Evolutionary conservation across 2,797 vertebrate species (phyloP).

Genomic region (Vireo griseus): DNA sequence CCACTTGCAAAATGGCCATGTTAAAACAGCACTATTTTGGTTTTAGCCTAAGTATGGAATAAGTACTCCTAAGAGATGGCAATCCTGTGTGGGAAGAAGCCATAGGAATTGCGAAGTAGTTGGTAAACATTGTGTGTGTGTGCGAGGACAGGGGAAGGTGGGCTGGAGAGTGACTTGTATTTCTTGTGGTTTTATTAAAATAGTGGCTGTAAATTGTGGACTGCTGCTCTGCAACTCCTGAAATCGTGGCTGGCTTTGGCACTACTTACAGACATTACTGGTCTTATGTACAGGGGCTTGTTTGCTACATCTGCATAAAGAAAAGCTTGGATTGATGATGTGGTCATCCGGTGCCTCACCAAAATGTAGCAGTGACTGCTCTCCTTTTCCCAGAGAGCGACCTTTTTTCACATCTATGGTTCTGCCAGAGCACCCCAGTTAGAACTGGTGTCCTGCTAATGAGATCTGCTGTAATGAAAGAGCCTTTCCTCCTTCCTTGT

Average conservation of each 20-base stretch:
- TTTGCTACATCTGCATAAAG: neutral
- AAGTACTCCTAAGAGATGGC: neutral
- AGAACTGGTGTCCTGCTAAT: neutral
- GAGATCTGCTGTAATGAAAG: neutral
- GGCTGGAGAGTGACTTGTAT: neutral
- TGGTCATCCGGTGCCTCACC: neutral
- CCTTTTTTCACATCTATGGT: neutral
- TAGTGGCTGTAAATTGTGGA: neutral
- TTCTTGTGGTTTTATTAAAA: neutral
- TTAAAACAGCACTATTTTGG: neutral
- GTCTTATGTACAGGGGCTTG: neutral
- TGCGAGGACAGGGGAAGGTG: neutral
- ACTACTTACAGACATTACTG: neutral
- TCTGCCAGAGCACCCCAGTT: neutral
- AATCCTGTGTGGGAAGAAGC: neutral
- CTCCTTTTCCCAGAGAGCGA: neutral
- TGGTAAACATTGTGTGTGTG: neutral
- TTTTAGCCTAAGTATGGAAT: neutral
- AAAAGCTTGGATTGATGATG: neutral
- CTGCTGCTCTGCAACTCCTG: neutral
- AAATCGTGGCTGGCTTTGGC: neutral
- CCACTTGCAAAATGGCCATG: neutral
- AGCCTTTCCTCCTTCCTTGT: neutral
- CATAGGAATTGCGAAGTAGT: neutral
- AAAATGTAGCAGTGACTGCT: neutral